Evolutionary conservation across 2,888 invertebrate species (phyloP), one percentile per base, ranked within the genome.

Genomic region (Drosophila neonasuta): DNA sequence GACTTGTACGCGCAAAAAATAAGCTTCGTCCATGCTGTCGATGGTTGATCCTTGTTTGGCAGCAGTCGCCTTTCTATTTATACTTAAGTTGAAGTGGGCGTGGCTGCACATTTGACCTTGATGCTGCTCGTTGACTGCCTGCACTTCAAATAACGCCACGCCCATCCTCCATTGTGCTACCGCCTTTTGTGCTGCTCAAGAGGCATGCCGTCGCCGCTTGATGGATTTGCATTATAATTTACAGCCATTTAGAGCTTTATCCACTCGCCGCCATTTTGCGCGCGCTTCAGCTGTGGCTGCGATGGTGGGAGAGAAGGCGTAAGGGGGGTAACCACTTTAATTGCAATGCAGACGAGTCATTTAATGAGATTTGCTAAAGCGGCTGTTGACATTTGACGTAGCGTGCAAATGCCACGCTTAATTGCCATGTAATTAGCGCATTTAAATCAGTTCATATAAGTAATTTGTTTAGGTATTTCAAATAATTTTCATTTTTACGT

Each of bases 1-100:
- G 2, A 66, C 64, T 42, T 80, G 80, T 3, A 78, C 55, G 1
- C 70, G 72, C 42, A 80, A 39, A 29, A 79, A 82, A n/a, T 63
- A 24, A 0, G 39, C n/a, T 8, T 69, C 42, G 7, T 60, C 62
- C 65, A 74, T 74, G n/a, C 15, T 11, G 11, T 15, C 5, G 45
- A 9, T 45, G 11, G 24, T 30, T 60, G 13, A 20, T 36, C 30
- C 46, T 10, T 50, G 13, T 24, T 36, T 11, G 20, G 17, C 7
- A 24, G 24, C 15, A 15, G 44, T 34, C 39, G 32, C 64, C 24
- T 24, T 24, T 24, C 24, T 24, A 59, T 72, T 68, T 71, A 71
- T 71, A 56, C n/a, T 7, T 13, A 24, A 24, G 30, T 3, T 9
- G n/a, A n/a, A 55, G 15, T 34, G 36, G 69, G 68, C 9, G 68